Conservation (phyloP, 2,797 vertebrate genomes). For the Emys orbicularis region DNA sequence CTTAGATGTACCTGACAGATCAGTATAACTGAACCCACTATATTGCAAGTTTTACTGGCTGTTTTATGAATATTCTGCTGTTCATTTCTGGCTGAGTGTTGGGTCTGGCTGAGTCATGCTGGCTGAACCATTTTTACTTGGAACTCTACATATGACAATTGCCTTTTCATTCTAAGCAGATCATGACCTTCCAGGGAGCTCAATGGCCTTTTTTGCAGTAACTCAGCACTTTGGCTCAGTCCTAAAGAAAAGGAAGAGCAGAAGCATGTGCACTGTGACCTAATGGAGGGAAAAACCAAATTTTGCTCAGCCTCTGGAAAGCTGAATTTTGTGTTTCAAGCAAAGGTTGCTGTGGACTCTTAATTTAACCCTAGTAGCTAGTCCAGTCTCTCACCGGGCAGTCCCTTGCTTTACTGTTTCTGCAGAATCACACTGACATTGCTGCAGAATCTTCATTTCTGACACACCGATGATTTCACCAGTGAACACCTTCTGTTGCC, state of each 20-base stretch:
- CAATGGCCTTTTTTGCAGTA: background rate
- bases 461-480: background rate
- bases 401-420: background rate
- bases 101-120: background rate
- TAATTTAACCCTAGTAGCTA: background rate
- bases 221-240: background rate
- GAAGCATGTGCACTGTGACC: background rate
- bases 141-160: background rate
- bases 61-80: no score
- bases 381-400: background rate
- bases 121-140: background rate
- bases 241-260: background rate
- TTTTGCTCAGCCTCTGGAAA: no score
- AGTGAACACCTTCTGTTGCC: no score
- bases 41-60: no score
- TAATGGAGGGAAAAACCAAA: no score
- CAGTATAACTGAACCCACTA: background rate
- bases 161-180: background rate
- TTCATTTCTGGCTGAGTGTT: background rate
- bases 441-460: background rate
- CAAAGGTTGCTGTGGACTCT: no score
- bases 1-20: background rate
- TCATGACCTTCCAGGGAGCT: background rate
- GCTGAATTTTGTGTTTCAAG: no score
- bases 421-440: background rate